Evolutionary conservation across 2,888 invertebrate species (phyloP), one percentile per base, ranked within the genome.

Genomic region (Drosophila nr. perissopoda): DNA sequence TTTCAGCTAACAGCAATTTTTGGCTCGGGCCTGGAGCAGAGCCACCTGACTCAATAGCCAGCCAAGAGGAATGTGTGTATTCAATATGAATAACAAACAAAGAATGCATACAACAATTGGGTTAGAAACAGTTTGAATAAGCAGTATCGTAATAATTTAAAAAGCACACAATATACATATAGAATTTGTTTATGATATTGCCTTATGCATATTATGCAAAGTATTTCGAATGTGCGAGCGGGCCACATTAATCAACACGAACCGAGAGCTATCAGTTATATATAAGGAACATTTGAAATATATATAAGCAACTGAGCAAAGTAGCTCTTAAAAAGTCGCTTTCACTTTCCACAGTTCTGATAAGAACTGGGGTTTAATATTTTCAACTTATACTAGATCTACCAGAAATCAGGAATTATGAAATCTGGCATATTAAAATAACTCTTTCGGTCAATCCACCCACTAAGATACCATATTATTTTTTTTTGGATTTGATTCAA

Each of bases 161-260:
- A 56, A 56, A 40, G 62, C 56, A 59, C 6, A 60, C 40, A 42
- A 33, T 29, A 42, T 25, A 18, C 46, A 25, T 33, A 21, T 52
- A 31, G 33, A 38, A 38, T 71, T 62, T 71, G 51, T 71, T 62
- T 70, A 70, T 70, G 34, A 61, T 56, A 51, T 38, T 40, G n/a
- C 38, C 38, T 31, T 64, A 33, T 34, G 33, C 31, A 51, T 52
- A 52, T 64, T 40, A 56, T 51, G 56, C 49, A 63, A 56, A 56
- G 33, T 31, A 33, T 18, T 29, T 40, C 73, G 59, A 72, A 72
- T 72, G 73, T 38, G 54, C 63, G 31, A 46, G n/a, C 49, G 38
- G 21, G 42, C 51, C 49, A 52, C 51, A 70, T 70, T 56, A 56
- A 70, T 70, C 70, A 56, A 38, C 70, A 59, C 36, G n/a, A 52